phyloP scores from a whole-genome alignment of 2,888 invertebrate genomes.

The Rhagium mordax region DNA sequence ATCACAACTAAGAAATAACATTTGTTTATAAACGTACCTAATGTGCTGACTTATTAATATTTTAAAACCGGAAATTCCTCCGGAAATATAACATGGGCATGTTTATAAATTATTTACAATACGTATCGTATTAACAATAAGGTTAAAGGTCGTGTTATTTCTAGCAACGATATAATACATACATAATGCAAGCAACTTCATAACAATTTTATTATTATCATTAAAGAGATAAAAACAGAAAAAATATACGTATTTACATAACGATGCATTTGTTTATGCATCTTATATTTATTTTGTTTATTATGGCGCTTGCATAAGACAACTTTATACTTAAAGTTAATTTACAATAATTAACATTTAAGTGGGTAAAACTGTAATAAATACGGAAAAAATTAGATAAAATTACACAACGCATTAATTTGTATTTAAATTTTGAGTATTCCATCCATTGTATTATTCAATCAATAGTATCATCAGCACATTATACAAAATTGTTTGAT shows the following conservation, averaged over 20 bases:
- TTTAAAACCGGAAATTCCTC: slow-evolving; percentile 1
- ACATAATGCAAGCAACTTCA: neutral
- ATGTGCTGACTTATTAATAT: neutral
- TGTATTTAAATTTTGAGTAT: neutral
- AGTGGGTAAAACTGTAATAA: neutral
- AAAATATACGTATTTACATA: neutral
- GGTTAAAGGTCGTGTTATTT: slow-evolving; percentile 18
- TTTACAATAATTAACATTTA: neutral
- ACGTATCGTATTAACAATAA: slow-evolving; percentile 3
- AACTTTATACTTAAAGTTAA: neutral
- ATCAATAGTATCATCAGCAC: too few relatives aligned
- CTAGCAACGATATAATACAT: neutral
- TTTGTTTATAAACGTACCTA: neutral
- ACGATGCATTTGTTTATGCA: slow-evolving; percentile 6
- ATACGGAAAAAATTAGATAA: neutral
- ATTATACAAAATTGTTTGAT: too few relatives aligned
- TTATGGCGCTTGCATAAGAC: neutral
- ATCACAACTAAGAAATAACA: neutral
- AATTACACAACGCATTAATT: neutral
- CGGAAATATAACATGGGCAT: neutral
- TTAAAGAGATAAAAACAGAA: neutral
- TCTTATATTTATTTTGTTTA: slow-evolving; percentile 3
- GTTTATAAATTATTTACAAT: slow-evolving; percentile 6
- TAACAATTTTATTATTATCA: neutral
- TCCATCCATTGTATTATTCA: too few relatives aligned